Evolutionary conservation across 2,888 invertebrate species (phyloP).

Genomic region (Erynnis tages): DNA sequence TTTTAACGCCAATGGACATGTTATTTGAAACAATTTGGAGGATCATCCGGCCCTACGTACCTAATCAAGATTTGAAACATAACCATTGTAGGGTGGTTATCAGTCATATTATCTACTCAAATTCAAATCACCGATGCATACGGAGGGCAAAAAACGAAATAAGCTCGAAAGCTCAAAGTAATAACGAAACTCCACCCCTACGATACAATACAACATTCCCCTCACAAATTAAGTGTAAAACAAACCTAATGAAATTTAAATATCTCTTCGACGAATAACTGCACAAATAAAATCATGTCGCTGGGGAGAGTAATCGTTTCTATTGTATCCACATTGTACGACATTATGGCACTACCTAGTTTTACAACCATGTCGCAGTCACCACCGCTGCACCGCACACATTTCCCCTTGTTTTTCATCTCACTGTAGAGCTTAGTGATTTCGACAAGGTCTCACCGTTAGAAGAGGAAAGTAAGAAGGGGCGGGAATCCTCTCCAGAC

Average conservation of each 20-base stretch:
- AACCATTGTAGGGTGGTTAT: slow-evolving; percentile 48
- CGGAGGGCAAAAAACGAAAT: slow-evolving; percentile 61
- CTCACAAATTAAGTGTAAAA: slow-evolving; percentile 82
- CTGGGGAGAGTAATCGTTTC: slow-evolving; percentile 76
- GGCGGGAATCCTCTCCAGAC: slow-evolving; percentile 69
- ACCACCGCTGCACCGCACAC: slow-evolving; percentile 27
- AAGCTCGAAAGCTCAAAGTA: slow-evolving; percentile 59
- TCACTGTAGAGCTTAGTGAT: slow-evolving; percentile 35
- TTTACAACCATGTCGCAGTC: slow-evolving; percentile 61
- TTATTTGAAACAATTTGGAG: slow-evolving; percentile 4
- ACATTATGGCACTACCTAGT: slow-evolving; percentile 51
- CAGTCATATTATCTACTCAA: slow-evolving; percentile 57
- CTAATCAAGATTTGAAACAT: slow-evolving; percentile 17
- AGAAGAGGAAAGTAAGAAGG: slow-evolving; percentile 57
- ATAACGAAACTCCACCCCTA: slow-evolving; percentile 68
- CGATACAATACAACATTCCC: slow-evolving; percentile 58
- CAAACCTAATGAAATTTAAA: slow-evolving; percentile 82
- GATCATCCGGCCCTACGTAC: not conserved
- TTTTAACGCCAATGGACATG: not conserved
- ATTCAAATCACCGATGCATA: slow-evolving; percentile 71
- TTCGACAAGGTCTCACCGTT: slow-evolving; percentile 61
- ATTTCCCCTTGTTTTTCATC: slow-evolving; percentile 33
- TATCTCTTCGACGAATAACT: slow-evolving; percentile 78
- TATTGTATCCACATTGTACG: slow-evolving; percentile 74
- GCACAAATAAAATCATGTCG: slow-evolving; percentile 80